Conservation (phyloP, 2,797 vertebrate genomes). For the Pterois miles region DNA sequence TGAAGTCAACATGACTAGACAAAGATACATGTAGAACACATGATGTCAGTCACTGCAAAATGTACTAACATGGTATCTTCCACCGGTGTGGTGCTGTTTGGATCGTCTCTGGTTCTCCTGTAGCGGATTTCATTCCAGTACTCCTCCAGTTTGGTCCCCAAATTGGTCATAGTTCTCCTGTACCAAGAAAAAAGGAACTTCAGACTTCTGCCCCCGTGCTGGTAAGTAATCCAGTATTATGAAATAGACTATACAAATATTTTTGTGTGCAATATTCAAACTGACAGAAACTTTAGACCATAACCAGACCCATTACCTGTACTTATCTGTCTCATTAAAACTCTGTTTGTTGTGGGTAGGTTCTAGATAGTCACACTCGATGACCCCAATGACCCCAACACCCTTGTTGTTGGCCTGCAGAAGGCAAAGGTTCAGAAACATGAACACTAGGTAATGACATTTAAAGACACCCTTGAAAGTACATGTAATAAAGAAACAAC, state of each 20-base stretch:
- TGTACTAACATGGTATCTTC: slow-evolving; percentile 84
- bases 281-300: background rate
- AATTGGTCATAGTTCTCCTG: slow-evolving; percentile 88
- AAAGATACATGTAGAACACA: background rate
- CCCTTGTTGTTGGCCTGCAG: slow-evolving; percentile 90
- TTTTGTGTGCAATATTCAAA: background rate
- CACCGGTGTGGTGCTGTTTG: slow-evolving; percentile 73
- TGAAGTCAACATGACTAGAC: background rate
- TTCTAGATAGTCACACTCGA: slow-evolving; percentile 94
- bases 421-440: background rate
- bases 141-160: slow-evolving; percentile 91
- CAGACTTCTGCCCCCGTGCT: background rate
- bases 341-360: slow-evolving; percentile 98
- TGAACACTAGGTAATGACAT: background rate
- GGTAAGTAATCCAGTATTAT: background rate
- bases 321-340: slow-evolving; percentile 93
- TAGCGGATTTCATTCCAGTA: slow-evolving; percentile 91
- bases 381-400: slow-evolving; percentile 93
- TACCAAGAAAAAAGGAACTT: slow-evolving; percentile 8
- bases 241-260: background rate
- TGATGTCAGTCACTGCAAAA: background rate
- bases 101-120: slow-evolving; percentile 79
- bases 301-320: slow-evolving; percentile 84
- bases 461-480: background rate
- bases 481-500: background rate